Percentiles rank a stretch among this genome's conserved stretches.
Conservation (phyloP, 1,140 invertebrate species). For the Microplitis mediator region DNA sequence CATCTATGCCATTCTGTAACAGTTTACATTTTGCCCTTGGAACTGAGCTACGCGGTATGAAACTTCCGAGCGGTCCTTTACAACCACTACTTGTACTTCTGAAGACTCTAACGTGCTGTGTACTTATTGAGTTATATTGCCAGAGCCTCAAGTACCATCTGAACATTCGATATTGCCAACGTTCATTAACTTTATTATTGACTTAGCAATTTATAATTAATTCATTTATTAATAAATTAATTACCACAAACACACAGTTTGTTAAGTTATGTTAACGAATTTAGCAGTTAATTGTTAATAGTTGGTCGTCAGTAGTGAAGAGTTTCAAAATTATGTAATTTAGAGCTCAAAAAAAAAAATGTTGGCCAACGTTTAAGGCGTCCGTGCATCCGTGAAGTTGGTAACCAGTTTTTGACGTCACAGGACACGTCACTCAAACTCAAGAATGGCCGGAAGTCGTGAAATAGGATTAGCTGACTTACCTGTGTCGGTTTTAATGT, state of each 20-base stretch:
- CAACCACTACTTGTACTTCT: neutral
- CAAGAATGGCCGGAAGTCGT: conserved; percentile 62
- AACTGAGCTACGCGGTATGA: neutral
- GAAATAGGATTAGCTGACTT: conserved; percentile 58
- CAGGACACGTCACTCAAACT: conserved; percentile 61
- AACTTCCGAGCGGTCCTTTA: conserved; percentile 7
- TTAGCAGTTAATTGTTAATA: no score
- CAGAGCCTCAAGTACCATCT: neutral
- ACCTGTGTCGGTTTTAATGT: neutral
- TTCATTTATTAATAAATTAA: neutral
- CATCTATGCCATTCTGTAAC: neutral
- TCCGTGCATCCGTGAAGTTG: conserved; percentile 45
- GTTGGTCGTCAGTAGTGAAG: neutral
- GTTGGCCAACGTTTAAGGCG: conserved; percentile 25
- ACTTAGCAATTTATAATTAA: neutral
- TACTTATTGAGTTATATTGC: neutral
- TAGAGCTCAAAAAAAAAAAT: conserved; percentile 2
- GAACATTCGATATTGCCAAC: neutral
- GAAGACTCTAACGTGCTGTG: neutral
- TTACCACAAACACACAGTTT: no score
- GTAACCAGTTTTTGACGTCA: conserved; percentile 47
- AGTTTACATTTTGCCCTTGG: conserved; percentile 19
- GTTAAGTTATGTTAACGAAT: no score
- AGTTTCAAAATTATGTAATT: conserved; percentile 3
- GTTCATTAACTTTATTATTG: neutral